Evolutionary conservation across 1,140 invertebrate species (phyloP), one percentile per base, ranked within the genome.

Genomic region (Macrocentrus cingulum): DNA sequence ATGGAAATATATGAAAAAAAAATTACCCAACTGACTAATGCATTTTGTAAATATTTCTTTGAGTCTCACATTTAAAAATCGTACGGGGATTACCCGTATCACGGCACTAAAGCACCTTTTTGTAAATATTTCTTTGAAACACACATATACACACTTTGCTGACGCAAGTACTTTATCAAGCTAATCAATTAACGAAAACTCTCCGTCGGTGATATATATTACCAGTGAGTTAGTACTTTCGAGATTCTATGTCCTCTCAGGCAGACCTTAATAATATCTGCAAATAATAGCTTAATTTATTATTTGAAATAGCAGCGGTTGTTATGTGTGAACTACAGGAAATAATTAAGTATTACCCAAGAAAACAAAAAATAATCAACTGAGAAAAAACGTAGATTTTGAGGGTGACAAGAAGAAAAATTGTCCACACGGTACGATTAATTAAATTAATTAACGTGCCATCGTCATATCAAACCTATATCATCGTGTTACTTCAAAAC

Each of bases 381-480:
- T 55, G n/a, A n/a, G n/a, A n/a, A 49, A 49, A 60, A 6, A 56
- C 13, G 32, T 45, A 16, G 25, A 58, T n/a, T 22, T 29, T 29
- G 25, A 29, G 25, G 4, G 53, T 39, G 45, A 57, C 45, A 57
- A 57, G 45, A 42, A 55, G 50, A n/a, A n/a, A n/a, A n/a, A 51
- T 62, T 58, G 56, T 54, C 34, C 8, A 54, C 42, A 44, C 18
- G 34, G 23, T 51, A 13, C 41, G 32, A 52, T 61, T 56, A 23
- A 56, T 65, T 54, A 61, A 66, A 54, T 60, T 61, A 60, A 51
- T 65, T 64, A 68, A 68, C 62, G 65, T 69, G 66, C 70, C 73
- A 74, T 67, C 66, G 66, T 75, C 76, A 80, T 80, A 80, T 80
- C 76, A 78, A 77, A 69, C 74, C 73, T 77, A 79, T 80, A 79